Percentiles rank a stretch among this genome's conserved stretches.
Evolutionary conservation across 2,113 vertebrate species (phyloP).

Genomic region (Columba livia): DNA sequence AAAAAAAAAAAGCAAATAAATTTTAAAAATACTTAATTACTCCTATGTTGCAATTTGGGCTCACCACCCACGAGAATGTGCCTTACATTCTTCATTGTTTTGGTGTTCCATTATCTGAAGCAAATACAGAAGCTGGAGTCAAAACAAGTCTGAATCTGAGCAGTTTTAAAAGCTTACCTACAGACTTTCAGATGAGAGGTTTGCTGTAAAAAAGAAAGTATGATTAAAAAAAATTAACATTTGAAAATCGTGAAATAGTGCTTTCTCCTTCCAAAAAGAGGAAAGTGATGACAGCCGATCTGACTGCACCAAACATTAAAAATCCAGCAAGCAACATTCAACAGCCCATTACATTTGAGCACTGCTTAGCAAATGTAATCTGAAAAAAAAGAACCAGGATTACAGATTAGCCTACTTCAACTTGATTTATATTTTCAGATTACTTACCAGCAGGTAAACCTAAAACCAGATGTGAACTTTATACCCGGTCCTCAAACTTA

Average conservation of each 20-base stretch:
- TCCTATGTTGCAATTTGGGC: not conserved
- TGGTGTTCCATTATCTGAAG: slow-evolving; percentile 6
- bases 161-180: slow-evolving; percentile 67
- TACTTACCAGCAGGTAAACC: not conserved
- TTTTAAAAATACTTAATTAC: not conserved
- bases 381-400: not conserved
- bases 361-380: not conserved
- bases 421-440: not conserved
- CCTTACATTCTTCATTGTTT: slow-evolving; percentile 20
- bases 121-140: slow-evolving; percentile 11
- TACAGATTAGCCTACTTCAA: not conserved
- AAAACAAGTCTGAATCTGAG: slow-evolving; percentile 28
- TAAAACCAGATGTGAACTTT: not conserved
- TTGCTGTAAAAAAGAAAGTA: slow-evolving; percentile 69
- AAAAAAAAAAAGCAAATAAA: not conserved
- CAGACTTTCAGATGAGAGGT: slow-evolving; percentile 73
- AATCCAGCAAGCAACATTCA: not conserved
- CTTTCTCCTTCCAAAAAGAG: not conserved
- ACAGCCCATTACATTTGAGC: not conserved
- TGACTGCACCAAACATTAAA: not conserved
- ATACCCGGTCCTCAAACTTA: not conserved
- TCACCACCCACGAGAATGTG: not conserved
- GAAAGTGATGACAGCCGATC: not conserved
- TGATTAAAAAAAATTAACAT: not conserved
- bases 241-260: not conserved